Percentiles rank a stretch among this genome's conserved stretches.
phyloP scores from a whole-genome alignment of 2,113 vertebrate species.

The Toxostoma redivivum region DNA sequence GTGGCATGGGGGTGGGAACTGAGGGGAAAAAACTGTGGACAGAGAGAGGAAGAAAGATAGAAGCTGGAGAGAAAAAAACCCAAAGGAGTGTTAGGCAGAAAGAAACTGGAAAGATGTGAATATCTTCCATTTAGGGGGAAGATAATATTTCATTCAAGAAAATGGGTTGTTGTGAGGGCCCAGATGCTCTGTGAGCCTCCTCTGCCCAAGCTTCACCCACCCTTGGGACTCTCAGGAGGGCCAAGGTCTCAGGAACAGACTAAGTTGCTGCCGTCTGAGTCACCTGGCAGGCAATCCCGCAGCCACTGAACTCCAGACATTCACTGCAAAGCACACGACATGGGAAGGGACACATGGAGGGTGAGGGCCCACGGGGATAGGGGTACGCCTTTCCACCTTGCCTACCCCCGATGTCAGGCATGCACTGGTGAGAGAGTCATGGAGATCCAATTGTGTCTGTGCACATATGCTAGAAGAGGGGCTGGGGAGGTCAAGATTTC shows the following conservation, averaged over 20 bases:
- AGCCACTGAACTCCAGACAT: conserved; percentile 3
- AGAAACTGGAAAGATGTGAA: not conserved
- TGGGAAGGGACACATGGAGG: conserved; percentile 5
- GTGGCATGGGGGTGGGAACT: not conserved
- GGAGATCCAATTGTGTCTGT: not conserved
- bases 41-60: not conserved
- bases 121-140: not conserved
- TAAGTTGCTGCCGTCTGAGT: not conserved
- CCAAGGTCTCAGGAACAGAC: not conserved
- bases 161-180: not conserved
- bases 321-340: conserved; percentile 46
- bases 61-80: not conserved
- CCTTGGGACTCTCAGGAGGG: not conserved
- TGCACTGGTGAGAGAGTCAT: conserved; percentile 42
- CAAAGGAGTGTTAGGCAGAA: not conserved
- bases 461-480: not conserved
- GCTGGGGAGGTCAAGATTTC: not conserved
- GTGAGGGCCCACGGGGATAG: conserved; percentile 34
- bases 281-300: not conserved
- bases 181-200: not conserved
- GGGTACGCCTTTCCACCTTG: conserved; percentile 2
- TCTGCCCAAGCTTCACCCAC: not conserved
- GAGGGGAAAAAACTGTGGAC: not conserved
- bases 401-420: conserved; percentile 34
- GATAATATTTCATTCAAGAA: not conserved